Evolutionary conservation across 1,140 invertebrate species (phyloP).

Genomic region (Diuraphis noxia): DNA sequence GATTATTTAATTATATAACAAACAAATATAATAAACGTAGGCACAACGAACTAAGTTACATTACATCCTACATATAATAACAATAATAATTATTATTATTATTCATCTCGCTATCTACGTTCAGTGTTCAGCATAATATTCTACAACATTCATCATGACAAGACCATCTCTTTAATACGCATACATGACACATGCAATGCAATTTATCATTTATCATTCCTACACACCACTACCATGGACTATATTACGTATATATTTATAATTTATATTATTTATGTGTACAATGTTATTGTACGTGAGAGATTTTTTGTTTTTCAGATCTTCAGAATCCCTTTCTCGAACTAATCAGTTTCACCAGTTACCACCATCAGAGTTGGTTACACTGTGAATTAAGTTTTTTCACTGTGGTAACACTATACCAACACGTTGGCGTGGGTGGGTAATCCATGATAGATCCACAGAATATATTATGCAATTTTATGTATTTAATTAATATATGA

Average conservation of each 20-base stretch:
- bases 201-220: conserved; percentile 24
- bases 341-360: neutral
- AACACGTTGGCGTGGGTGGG: neutral
- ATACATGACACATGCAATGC: conserved; percentile 30
- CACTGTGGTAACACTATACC: neutral
- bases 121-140: too few species aligned
- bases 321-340: neutral
- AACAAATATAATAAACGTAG: conserved; percentile 15
- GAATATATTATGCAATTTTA: too few species aligned
- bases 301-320: conserved; percentile 30
- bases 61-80: neutral
- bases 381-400: neutral
- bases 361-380: neutral
- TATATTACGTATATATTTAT: neutral
- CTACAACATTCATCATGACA: neutral
- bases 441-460: too few species aligned
- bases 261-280: neutral
- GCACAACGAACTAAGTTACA: neutral
- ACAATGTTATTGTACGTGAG: neutral
- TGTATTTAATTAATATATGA: too few species aligned
- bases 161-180: conserved; percentile 10
- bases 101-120: conserved; percentile 9
- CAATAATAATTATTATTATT: neutral
- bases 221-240: too few species aligned
- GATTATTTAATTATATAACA: neutral